phyloP scores from a whole-genome alignment of 2,113 vertebrate species.

The Eretmochelys imbricata region DNA sequence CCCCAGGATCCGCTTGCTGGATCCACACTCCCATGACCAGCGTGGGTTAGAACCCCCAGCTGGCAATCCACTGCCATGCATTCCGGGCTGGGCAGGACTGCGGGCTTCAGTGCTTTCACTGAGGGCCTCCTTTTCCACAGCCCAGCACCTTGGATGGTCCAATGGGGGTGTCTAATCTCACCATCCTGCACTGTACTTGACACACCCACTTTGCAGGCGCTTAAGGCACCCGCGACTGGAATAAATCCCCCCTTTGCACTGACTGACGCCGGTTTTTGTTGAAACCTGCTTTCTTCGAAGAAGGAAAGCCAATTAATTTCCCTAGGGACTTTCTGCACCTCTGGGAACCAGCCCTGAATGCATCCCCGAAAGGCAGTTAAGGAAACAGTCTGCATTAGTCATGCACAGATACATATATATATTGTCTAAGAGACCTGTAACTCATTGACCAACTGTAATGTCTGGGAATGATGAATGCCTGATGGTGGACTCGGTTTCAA shows the following conservation, averaged over 20 bases:
- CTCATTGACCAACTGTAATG: not conserved
- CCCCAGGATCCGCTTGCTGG: not conserved
- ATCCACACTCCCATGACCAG: not conserved
- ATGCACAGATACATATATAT: not conserved
- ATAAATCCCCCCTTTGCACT: not conserved
- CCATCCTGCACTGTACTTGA: not conserved
- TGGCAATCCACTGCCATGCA: not conserved
- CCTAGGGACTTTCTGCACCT: not conserved
- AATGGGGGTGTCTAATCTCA: not conserved
- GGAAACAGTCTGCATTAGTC: not conserved
- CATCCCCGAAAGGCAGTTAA: not conserved
- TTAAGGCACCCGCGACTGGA: no score
- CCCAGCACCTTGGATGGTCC: not conserved
- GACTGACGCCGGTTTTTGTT: not conserved
- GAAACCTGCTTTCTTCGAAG: not conserved
- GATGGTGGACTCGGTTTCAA: rapidly evolving
- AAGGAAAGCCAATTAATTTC: not conserved
- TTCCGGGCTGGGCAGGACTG: not conserved
- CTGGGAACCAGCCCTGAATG: not conserved
- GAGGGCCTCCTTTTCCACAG: not conserved
- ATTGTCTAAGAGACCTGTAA: not conserved
- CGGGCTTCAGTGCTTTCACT: not conserved
- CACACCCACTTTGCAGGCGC: not conserved
- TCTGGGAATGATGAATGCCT: not conserved
- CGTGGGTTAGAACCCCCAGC: not conserved